These are phyloP conservation scores for Myodes glareolus DNA, from an alignment of 2,113 vertebrate species.

Conservation along the genomic window DNA sequence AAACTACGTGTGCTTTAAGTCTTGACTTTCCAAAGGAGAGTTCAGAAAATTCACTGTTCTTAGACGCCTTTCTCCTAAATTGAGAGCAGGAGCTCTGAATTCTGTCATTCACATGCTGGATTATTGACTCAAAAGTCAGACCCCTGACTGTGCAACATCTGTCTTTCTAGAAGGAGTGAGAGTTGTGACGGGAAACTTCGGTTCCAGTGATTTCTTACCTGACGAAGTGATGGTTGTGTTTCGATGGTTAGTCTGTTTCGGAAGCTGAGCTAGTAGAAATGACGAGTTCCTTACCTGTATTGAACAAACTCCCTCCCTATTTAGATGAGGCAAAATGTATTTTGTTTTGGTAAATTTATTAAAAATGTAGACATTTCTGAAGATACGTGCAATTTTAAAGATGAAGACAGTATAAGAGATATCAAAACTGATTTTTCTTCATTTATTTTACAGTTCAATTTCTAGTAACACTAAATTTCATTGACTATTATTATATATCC, in stretches of 20 bases:
- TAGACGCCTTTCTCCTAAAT: neutral
- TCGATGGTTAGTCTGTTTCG: neutral
- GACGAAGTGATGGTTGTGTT: neutral
- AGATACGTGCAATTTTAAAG: neutral
- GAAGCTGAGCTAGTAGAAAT: neutral
- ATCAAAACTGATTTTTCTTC: neutral
- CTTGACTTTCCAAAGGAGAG: neutral
- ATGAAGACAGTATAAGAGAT: neutral
- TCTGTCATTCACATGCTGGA: neutral
- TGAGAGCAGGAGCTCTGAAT: neutral
- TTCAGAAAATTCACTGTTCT: neutral
- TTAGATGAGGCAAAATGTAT: neutral
- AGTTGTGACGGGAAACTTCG: neutral
- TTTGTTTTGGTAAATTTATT: neutral
- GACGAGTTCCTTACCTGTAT: neutral
- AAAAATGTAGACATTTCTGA: neutral
- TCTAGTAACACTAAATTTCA: neutral
- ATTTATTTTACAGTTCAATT: neutral
- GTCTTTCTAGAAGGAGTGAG: neutral
- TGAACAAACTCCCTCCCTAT: neutral
- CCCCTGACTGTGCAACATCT: neutral
- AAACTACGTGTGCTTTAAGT: neutral
- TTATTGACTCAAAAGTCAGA: neutral
- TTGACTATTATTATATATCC: neutral
- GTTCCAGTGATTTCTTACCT: neutral